Evolutionary conservation across 2,113 vertebrate species (phyloP), one percentile per base, ranked within the genome.

Genomic region (Dermatemys mawii): DNA sequence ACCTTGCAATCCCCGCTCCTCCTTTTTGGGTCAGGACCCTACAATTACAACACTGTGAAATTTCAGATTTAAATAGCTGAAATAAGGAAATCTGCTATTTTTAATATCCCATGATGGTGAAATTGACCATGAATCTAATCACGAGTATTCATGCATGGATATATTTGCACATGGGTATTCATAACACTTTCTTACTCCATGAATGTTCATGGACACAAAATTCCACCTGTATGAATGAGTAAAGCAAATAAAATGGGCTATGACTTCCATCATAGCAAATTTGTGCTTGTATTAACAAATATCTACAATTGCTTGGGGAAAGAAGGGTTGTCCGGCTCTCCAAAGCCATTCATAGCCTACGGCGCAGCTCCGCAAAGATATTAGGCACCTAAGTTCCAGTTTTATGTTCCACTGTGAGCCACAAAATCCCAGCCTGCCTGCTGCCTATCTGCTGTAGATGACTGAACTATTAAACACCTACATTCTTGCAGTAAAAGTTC

Each of bases 241-340:
- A 91, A 81, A 95, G 55, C 51, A 88, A 92, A 90, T 94, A 82
- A 96, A 95, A 90, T 79, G 73, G 53, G 27, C 73, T 90, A 88
- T 91, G 88, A 90, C 35, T 87, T 86, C 22, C 4, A 78, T 44
- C n/a, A 85, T n/a, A 81, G 83, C 80, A 90, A 84, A 84, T 86
- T 44, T 48, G 86, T 86, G 79, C 89, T 90, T 57, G 26, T 38
- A 10, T 60, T 93, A 54, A 73, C 87, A 93, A 94, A 67, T 87
- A 83, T 83, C 83, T 32, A 24, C 54, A 78, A 80, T 87, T 27
- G 22, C 90, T 94, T 6, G 14, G 4, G 1, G 63, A 2, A 29
- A 29, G 11, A 6, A 27, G 55, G 29, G 14, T 67, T 73, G 51
- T 92, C 93, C 19, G 70, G 2, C 81, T 95, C 67, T n/a, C 14